These are phyloP conservation scores for Phylloscopus whistleri DNA, from an alignment of 2,113 vertebrate genomes.

Conservation along the genomic window DNA sequence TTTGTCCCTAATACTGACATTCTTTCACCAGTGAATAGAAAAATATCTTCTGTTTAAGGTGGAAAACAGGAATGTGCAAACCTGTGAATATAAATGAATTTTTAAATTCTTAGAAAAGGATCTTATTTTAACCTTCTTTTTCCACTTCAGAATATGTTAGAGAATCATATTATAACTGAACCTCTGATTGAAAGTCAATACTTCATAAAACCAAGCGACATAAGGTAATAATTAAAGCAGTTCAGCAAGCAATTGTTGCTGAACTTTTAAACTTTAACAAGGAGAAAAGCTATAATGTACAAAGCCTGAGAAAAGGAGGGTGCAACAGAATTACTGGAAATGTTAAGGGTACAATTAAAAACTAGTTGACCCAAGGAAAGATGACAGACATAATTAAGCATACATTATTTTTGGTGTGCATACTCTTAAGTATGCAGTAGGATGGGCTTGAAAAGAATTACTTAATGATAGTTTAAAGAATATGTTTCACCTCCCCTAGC, in stretches of 20 bases:
- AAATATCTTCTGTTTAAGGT: neutral
- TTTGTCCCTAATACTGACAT: neutral
- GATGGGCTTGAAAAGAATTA: neutral
- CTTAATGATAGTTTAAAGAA: slow-evolving; percentile 5
- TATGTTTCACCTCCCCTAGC: neutral
- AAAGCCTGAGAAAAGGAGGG: neutral
- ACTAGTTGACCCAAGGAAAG: neutral
- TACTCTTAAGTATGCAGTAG: neutral
- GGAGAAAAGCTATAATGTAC: neutral
- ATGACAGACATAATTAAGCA: slow-evolving; percentile 5
- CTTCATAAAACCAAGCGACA: slow-evolving; percentile 4
- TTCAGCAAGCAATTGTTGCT: neutral
- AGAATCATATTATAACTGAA: neutral
- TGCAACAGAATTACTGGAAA: slow-evolving; percentile 32
- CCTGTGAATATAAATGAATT: neutral
- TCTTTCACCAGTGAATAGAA: neutral
- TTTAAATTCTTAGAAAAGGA: neutral
- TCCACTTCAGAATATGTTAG: neutral
- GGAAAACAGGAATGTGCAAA: neutral
- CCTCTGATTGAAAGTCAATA: slow-evolving; percentile 17
- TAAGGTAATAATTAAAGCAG: slow-evolving; percentile 24
- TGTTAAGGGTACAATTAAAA: slow-evolving; percentile 34
- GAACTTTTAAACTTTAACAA: slow-evolving; percentile 31
- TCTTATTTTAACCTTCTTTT: neutral
- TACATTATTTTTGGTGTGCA: neutral